A percentile compares a stretch with the other conserved stretches of the same genome.
phyloP scores from a whole-genome alignment of 2,888 invertebrate genomes.

The Epicampocera succincta region DNA sequence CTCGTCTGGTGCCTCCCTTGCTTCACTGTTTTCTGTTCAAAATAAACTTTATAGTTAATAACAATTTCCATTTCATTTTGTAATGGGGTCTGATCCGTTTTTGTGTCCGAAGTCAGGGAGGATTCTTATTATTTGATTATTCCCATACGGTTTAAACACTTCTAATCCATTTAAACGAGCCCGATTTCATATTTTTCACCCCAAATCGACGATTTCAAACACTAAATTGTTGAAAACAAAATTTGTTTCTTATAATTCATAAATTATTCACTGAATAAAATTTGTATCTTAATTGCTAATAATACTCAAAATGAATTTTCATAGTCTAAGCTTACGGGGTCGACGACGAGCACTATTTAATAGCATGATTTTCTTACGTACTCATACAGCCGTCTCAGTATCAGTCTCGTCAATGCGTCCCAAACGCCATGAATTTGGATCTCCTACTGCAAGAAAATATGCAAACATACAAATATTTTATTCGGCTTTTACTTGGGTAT shows the following conservation, averaged over 20 bases:
- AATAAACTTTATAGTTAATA: too few relatives aligned
- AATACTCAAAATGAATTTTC: slow-evolving; percentile 77
- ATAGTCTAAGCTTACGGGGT: slow-evolving; percentile 75
- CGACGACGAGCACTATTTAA: slow-evolving; percentile 62
- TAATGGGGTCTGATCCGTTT: too few relatives aligned
- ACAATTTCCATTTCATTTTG: too few relatives aligned
- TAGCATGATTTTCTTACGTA: slow-evolving; percentile 69
- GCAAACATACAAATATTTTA: neutral
- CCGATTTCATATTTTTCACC: too few relatives aligned
- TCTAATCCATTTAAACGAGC: too few relatives aligned
- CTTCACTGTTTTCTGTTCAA: too few relatives aligned
- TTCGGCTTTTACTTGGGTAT: too few relatives aligned
- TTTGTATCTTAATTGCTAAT: slow-evolving; percentile 75
- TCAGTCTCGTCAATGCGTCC: slow-evolving; percentile 91
- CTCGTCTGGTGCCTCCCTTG: too few relatives aligned
- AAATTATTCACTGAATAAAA: slow-evolving; percentile 66
- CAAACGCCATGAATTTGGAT: slow-evolving; percentile 90
- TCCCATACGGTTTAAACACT: too few relatives aligned
- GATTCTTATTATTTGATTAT: too few relatives aligned
- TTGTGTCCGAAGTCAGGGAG: too few relatives aligned
- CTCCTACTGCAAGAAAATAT: slow-evolving; percentile 83
- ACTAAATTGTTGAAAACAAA: neutral
- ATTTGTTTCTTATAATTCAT: slow-evolving; percentile 54
- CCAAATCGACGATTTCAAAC: neutral
- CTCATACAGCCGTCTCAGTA: slow-evolving; percentile 90